Evolutionary conservation across 1,140 invertebrate species (phyloP).

Genomic region (Ylistrum balloti): DNA sequence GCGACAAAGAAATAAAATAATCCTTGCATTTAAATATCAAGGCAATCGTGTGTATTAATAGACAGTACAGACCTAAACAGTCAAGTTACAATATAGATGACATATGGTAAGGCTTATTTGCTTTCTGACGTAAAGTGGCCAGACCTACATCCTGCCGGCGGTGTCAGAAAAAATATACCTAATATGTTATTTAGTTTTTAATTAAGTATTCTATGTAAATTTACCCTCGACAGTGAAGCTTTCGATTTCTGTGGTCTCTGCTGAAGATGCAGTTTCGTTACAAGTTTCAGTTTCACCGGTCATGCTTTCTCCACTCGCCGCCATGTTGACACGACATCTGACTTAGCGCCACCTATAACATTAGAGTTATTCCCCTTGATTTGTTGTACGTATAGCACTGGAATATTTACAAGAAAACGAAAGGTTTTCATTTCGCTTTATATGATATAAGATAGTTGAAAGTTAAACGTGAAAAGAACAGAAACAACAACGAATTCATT

Average conservation of each 20-base stretch:
- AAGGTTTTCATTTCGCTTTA: no score
- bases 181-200: neutral
- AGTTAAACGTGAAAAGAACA: no score
- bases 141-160: neutral
- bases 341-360: constrained; percentile 42
- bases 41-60: neutral
- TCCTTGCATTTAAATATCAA: no score
- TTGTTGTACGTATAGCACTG: no score
- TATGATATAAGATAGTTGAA: no score
- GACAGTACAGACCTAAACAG: neutral
- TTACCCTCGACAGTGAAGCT: constrained; percentile 78
- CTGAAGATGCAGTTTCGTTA: constrained; percentile 59
- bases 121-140: neutral
- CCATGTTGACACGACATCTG: constrained; percentile 71
- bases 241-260: constrained; percentile 57
- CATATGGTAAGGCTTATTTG: constrained; percentile 7
- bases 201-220: neutral
- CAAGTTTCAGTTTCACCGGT: constrained; percentile 66
- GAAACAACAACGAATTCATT: no score
- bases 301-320: constrained; percentile 77
- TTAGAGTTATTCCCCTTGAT: constrained; percentile 1
- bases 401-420: no score
- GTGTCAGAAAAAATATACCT: neutral
- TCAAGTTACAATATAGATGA: neutral
- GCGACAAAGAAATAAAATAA: no score